phyloP scores from a whole-genome alignment of 2,888 invertebrate genomes.

The Andrena chrysosceles region DNA sequence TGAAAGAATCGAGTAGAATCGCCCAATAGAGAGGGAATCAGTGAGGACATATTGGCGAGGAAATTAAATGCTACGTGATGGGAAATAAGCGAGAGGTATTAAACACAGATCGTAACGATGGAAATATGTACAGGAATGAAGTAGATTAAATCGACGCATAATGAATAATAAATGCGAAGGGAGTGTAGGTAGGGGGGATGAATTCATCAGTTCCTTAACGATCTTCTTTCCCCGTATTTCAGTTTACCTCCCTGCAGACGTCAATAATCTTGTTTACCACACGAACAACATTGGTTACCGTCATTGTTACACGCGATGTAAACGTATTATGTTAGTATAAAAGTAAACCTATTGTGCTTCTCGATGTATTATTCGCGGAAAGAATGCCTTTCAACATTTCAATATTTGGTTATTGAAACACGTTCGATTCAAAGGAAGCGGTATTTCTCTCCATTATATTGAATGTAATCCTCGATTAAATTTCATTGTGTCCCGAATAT shows the following conservation, averaged over 20 bases:
- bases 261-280: slow-evolving; percentile 3
- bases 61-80: slow-evolving; percentile 17
- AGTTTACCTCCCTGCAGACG: background rate
- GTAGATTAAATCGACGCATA: slow-evolving; percentile 5
- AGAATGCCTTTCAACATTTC: too few species aligned
- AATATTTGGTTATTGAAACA: too few species aligned
- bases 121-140: slow-evolving; percentile 18
- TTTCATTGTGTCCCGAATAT: too few species aligned
- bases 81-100: background rate
- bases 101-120: background rate
- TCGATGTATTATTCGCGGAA: too few species aligned
- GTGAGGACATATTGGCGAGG: slow-evolving; percentile 1
- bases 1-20: too few species aligned
- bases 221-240: background rate
- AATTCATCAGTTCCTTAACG: slow-evolving; percentile 8
- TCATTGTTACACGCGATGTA: too few species aligned
- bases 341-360: too few species aligned
- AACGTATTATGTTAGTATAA: too few species aligned
- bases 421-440: too few species aligned
- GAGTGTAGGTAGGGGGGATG: slow-evolving; percentile 5
- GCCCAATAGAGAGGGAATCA: background rate
- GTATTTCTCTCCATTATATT: too few species aligned
- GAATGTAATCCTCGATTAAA: too few species aligned
- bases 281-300: background rate
- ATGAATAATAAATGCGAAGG: slow-evolving; percentile 33